Evolutionary conservation across 2,797 vertebrate species (phyloP).

Genomic region (Hydrophis major): DNA sequence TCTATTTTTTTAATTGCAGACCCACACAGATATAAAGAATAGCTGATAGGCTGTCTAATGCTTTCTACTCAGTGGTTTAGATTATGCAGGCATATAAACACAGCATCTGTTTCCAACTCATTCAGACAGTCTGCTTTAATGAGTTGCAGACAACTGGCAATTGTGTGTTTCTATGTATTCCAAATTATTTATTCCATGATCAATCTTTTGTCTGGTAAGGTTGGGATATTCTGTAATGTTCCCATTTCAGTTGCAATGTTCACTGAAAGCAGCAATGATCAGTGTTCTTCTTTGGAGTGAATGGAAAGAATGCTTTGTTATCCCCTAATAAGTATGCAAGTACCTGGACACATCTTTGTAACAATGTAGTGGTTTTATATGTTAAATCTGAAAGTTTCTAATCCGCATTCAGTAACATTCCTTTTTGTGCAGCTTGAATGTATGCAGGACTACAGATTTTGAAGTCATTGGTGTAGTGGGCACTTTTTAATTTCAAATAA

Average conservation of each 20-base stretch:
- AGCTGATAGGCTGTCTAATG: not conserved
- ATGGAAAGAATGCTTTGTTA: conserved; percentile 29
- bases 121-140: not conserved
- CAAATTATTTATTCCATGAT: not conserved
- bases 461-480: conserved; percentile 30
- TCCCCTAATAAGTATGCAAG: conserved; percentile 21
- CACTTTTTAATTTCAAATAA: conserved; percentile 26
- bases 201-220: not conserved
- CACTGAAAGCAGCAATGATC: not conserved
- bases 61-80: not conserved
- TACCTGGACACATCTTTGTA: conserved; percentile 7
- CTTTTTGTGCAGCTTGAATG: not conserved
- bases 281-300: not conserved
- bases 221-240: accelerated
- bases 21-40: not conserved
- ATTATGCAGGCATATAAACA: not conserved
- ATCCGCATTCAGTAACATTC: conserved; percentile 39
- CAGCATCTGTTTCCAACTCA: not conserved
- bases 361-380: conserved; percentile 27
- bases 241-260: not conserved
- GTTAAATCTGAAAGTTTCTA: conserved; percentile 30
- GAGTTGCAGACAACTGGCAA: not conserved
- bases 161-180: not conserved
- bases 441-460: conserved; percentile 47
- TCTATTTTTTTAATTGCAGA: not conserved